These are phyloP conservation scores for Brachionus paranguensis DNA, from an alignment of 1,140 invertebrate species.

Conservation along the genomic window DNA sequence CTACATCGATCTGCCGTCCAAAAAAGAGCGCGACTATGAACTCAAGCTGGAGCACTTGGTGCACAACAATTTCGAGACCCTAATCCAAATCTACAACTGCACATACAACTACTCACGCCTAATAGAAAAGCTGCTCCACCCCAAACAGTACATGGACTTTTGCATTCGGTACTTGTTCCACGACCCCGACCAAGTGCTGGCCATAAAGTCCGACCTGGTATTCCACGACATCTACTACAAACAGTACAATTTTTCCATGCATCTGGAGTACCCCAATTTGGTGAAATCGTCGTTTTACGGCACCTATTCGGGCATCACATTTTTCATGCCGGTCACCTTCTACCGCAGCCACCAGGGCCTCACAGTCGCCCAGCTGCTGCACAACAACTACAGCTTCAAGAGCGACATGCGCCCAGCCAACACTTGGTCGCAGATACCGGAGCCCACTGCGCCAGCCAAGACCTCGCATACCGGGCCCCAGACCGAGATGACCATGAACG, in stretches of 20 bases:
- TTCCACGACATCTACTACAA: conserved; percentile 31
- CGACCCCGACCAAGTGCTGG: background rate
- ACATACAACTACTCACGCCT: conserved; percentile 9
- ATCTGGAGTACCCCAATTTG: background rate
- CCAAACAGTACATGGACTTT: background rate
- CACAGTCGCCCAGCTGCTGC: background rate
- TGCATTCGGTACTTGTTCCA: conserved; percentile 13
- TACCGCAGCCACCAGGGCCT: background rate
- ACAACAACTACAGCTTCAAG: background rate
- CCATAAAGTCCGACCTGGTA: conserved; percentile 20
- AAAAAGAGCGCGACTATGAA: conserved; percentile 30
- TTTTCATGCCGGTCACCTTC: conserved; percentile 18
- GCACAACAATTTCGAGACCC: background rate
- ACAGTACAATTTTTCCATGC: conserved; percentile 27
- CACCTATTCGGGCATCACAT: conserved; percentile 33
- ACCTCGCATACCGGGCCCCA: background rate
- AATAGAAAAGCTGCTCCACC: background rate
- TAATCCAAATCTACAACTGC: conserved; percentile 29
- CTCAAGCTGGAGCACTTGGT: background rate
- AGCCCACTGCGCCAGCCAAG: background rate
- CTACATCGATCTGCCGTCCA: conserved; percentile 13
- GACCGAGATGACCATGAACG: conserved; percentile 25
- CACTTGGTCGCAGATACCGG: background rate
- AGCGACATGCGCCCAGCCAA: background rate
- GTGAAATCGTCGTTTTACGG: conserved; percentile 30